Evolutionary conservation across 2,113 vertebrate genomes (phyloP).

Genomic region (Enhydra lutris): DNA sequence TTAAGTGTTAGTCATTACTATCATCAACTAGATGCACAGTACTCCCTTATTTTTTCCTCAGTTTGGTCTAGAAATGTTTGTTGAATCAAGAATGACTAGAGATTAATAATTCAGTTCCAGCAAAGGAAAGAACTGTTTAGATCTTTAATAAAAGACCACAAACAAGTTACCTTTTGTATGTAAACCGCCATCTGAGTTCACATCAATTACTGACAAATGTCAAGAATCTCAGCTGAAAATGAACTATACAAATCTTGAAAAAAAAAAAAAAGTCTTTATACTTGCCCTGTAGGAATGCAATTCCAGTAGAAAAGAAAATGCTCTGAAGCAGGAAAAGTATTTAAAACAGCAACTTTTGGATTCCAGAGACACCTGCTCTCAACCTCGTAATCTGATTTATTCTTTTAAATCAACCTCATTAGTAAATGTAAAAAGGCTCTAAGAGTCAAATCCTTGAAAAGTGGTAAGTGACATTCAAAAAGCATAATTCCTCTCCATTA

Average conservation of each 20-base stretch:
- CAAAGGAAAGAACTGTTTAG: neutral
- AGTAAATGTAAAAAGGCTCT: neutral
- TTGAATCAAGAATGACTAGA: conserved; percentile 28
- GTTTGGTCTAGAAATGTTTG: neutral
- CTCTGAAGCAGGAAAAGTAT: neutral
- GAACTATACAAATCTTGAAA: conserved; percentile 4
- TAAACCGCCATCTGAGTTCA: conserved; percentile 1
- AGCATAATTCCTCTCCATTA: neutral
- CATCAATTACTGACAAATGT: neutral
- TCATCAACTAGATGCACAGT: neutral
- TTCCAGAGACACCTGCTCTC: neutral
- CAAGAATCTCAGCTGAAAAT: neutral
- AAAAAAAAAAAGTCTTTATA: neutral
- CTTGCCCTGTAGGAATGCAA: neutral
- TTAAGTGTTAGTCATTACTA: neutral
- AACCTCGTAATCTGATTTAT: neutral
- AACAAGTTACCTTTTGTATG: neutral
- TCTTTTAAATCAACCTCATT: conserved; percentile 11
- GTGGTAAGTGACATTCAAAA: neutral
- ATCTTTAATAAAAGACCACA: neutral
- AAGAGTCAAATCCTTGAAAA: neutral
- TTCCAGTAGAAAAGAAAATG: neutral
- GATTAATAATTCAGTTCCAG: neutral
- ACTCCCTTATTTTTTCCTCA: neutral
- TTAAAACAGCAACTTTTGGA: neutral